phyloP scores from a whole-genome alignment of 1,140 invertebrate species.

The Drosophila miranda region DNA sequence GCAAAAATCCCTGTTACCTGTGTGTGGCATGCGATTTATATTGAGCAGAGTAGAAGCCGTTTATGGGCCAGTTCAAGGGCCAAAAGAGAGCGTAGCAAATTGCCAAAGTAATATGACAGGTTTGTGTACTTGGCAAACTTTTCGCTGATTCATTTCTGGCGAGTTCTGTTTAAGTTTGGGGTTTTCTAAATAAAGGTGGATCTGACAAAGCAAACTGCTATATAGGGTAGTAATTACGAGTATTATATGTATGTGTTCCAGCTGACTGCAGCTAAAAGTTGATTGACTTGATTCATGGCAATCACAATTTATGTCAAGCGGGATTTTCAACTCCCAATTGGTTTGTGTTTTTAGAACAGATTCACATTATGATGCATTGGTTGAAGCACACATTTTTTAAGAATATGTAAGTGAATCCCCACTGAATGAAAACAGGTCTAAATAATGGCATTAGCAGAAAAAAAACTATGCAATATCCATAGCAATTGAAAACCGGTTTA shows the following conservation, averaged over 20 bases:
- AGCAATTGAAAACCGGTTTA: too few relatives aligned
- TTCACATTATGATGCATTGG: too few relatives aligned
- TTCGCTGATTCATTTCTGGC: slow-evolving; percentile 24
- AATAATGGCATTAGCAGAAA: too few relatives aligned
- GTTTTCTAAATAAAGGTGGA: neutral
- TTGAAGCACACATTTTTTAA: too few relatives aligned
- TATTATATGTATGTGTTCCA: neutral
- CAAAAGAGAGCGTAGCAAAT: slow-evolving; percentile 3
- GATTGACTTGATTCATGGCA: slow-evolving; percentile 29
- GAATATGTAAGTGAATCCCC: too few relatives aligned
- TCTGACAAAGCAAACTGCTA: slow-evolving; percentile 12
- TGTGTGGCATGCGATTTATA: slow-evolving; percentile 37
- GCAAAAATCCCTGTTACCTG: slow-evolving; percentile 45
- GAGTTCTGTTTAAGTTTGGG: slow-evolving; percentile 9
- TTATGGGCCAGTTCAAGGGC: slow-evolving; percentile 43
- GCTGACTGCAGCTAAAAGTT: slow-evolving; percentile 6
- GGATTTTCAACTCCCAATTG: slow-evolving; percentile 14
- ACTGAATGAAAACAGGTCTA: too few relatives aligned
- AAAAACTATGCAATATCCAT: too few relatives aligned
- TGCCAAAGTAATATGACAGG: slow-evolving; percentile 19
- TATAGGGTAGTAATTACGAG: neutral
- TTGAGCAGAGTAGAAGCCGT: slow-evolving; percentile 12
- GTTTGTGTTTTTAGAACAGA: slow-evolving; percentile 1
- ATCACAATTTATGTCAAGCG: slow-evolving; percentile 32
- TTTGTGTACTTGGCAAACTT: slow-evolving; percentile 13